These are phyloP conservation scores for Potamarius usumacintae DNA, from an alignment of 2,113 vertebrate species.

Conservation along the genomic window DNA sequence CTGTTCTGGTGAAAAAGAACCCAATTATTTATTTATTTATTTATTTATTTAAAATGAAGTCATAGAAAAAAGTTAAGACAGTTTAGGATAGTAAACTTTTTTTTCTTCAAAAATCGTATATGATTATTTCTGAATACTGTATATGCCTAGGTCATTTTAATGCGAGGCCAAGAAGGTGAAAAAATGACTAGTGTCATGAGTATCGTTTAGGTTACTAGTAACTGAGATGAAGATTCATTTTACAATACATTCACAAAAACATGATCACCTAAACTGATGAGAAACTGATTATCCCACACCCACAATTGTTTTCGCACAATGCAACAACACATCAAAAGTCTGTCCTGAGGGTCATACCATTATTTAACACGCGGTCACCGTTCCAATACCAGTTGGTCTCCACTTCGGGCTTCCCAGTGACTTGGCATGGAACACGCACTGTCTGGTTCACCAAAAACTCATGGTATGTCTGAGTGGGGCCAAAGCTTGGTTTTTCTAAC, in stretches of 20 bases:
- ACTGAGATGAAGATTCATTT: background rate
- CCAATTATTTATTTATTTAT: background rate
- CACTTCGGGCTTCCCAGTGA: slow-evolving; percentile 64
- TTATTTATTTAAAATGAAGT: background rate
- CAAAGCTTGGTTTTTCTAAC: slow-evolving; percentile 66
- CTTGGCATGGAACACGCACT: slow-evolving; percentile 63
- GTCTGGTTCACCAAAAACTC: slow-evolving; percentile 69
- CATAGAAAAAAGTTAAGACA: background rate
- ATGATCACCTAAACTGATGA: background rate
- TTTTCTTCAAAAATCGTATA: background rate
- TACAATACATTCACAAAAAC: background rate
- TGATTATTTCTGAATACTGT: background rate
- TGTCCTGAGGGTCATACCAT: slow-evolving; percentile 58
- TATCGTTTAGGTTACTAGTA: background rate
- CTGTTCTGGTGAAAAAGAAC: background rate
- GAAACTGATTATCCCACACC: background rate
- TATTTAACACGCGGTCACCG: slow-evolving; percentile 30
- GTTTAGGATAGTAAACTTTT: background rate
- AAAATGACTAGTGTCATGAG: background rate
- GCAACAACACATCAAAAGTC: slow-evolving; percentile 34
- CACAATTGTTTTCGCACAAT: background rate
- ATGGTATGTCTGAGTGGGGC: slow-evolving; percentile 59
- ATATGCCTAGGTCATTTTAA: background rate
- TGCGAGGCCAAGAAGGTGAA: background rate
- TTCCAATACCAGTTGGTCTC: slow-evolving; percentile 64